Percentiles rank a stretch among this genome's conserved stretches.
These are phyloP conservation scores for Quadroppia sp. DNA, from an alignment of 2,888 invertebrate species.

Conservation along the genomic window DNA sequence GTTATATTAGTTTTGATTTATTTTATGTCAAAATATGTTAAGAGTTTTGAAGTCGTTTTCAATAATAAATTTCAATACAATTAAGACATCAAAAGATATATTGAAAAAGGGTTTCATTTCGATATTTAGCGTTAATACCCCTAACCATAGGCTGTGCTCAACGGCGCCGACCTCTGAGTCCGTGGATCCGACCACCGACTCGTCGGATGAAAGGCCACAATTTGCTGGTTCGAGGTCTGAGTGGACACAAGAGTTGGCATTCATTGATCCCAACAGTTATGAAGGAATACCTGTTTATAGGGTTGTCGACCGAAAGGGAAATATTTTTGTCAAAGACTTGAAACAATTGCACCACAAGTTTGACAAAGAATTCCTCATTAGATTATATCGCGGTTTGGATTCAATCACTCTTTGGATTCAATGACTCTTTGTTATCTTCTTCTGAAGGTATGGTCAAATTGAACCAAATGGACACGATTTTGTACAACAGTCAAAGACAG, in stretches of 20 bases:
- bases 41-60: too few species aligned
- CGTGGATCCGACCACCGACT: neutral
- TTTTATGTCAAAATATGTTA: too few species aligned
- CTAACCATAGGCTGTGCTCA: too few species aligned
- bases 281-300: slow-evolving; percentile 66
- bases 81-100: too few species aligned
- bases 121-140: too few species aligned
- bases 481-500: slow-evolving; percentile 93
- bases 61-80: too few species aligned
- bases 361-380: slow-evolving; percentile 37
- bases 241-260: slow-evolving; percentile 62
- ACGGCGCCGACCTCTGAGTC: neutral
- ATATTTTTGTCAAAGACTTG: neutral
- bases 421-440: neutral
- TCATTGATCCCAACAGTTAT: slow-evolving; percentile 59
- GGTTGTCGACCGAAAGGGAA: slow-evolving; percentile 70
- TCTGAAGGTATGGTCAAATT: slow-evolving; percentile 77
- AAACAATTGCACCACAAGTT: neutral
- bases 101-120: too few species aligned
- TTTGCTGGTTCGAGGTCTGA: slow-evolving; percentile 63
- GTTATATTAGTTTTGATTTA: too few species aligned
- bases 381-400: slow-evolving; percentile 38
- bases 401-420: neutral
- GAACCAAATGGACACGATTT: slow-evolving; percentile 87
- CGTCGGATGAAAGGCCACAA: slow-evolving; percentile 54